Evolutionary conservation across 2,113 vertebrate species (phyloP), one percentile per base, ranked within the genome.

Genomic region (Engystomops pustulosus): DNA sequence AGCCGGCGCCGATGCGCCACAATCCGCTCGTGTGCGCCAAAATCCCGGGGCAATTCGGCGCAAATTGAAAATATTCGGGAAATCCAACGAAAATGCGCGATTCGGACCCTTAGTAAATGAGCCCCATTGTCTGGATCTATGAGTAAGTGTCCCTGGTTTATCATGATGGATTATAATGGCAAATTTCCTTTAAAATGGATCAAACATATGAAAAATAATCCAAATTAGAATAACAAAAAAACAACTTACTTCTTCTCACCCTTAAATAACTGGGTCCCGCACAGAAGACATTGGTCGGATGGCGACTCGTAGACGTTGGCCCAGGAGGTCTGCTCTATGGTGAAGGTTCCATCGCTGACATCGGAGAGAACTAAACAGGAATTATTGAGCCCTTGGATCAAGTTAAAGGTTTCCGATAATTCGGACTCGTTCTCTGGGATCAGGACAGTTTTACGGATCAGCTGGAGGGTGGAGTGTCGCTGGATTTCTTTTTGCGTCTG

Each of bases 381-480:
- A 85, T 93, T 95, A 89, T 99, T 98, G 86, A 99, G 96, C 83
- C 97, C 95, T 0, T 97, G 96, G 87, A 99, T 97, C 89, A 98
- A 93, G 2, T 87, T 85, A 78, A 99, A 93, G n/a, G 92, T 95
- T 76, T 98, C 96, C 0, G 95, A 91, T 72, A 99, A 93, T 86
- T 99, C 98, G 0, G 91, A 91, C 79, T 99, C 97, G 0, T 92
- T 96, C 92, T 99, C 98, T 0, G 97, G 95, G 81, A 98, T 96
- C 93, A 97, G 96, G 85, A 98, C 86, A 44, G 91, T 91, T 67
- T 92, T 96, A 38, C 96, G 96, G 68, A 99, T 92, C 60, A 99
- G 88, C 88, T 95, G 95, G 84, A 99, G 87, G 0, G 97, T 99
- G 72, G 94, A 97, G 14, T 97, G 97, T 0, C 96, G 95, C 86